A percentile compares a stretch with the other conserved stretches of the same genome.
These are phyloP conservation scores for Aix galericulata DNA, from an alignment of 2,113 vertebrate genomes.

Conservation along the genomic window DNA sequence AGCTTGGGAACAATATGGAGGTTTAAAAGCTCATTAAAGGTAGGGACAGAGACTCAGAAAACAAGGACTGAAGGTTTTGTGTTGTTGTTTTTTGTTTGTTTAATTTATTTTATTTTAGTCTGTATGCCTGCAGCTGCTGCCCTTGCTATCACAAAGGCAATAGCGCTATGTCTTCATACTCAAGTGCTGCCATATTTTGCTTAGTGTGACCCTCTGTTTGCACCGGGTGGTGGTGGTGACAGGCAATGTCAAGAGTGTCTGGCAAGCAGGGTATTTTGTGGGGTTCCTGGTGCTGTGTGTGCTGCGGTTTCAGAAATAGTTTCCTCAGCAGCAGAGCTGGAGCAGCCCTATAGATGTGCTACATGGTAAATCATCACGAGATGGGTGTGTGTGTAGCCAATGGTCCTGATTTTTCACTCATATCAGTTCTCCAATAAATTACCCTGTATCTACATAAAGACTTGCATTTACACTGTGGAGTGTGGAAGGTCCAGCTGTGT, in stretches of 20 bases:
- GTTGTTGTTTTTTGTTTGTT: background rate
- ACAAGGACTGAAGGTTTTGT: background rate
- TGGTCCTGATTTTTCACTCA: background rate
- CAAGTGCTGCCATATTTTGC: background rate
- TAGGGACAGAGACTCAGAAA: background rate
- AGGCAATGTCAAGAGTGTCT: background rate
- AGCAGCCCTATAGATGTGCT: background rate
- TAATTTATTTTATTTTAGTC: background rate
- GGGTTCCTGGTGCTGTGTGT: fast-evolving
- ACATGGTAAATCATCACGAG: background rate
- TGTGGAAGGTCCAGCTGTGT: background rate
- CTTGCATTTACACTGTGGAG: fast-evolving
- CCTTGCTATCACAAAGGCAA: background rate
- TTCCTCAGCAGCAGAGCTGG: background rate
- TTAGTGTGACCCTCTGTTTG: background rate
- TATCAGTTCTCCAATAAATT: background rate
- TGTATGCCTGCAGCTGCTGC: background rate
- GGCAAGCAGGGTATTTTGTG: background rate
- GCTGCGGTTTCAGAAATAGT: background rate
- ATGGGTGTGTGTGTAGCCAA: background rate
- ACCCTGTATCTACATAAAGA: background rate
- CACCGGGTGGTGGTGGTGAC: background rate
- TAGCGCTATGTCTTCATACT: background rate
- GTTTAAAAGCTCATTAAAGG: background rate
- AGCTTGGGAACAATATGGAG: background rate